Base-by-base conservation (phyloP, 2,113 vertebrate genomes). In the Clarias macrocephalus region DNA sequence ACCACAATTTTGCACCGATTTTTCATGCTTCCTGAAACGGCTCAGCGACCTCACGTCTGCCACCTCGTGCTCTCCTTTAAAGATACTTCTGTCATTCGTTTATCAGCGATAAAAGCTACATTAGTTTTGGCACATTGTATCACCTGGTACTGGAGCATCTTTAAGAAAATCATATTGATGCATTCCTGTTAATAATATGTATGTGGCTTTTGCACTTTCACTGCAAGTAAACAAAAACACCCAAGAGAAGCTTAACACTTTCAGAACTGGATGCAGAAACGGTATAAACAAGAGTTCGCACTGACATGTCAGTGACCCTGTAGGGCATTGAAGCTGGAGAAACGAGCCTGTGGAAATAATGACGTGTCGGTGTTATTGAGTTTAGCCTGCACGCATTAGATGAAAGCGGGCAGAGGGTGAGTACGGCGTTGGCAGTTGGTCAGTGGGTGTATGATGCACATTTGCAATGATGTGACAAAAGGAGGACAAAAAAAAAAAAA, bases 381-480 rank as follows among this genome's bases (percentile, higher is more conserved):
- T 90, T 85, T 56, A 28, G 83, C 72, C 86, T 65, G 66, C 52
- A 59, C 28, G 73, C 84, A 88, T 52, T 62, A 88, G 77, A 84
- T 82, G 68, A 88, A 84, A 82, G 82, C 85, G 18, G 60, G 11
- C 65, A 28, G 56, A 30, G 82, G 89, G 87, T 5, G 70, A 42
- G 11, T 7, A 62, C 15, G 3, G 80, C 13, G 8, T 63, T 62
- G 62, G 86, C 89, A 85, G 87, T 81, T 88, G 89, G 82, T 70
- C 84, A 57, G 89, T 88, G 68, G 89, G 89, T 73, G 87, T 82
- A 84, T 81, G 75, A 28, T 63, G 82, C 76, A 84, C 85, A 88
- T 88, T 89, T 85, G 73, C 80, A 87, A 23, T 57, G 80, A 87
- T 88, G 86, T 88, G 87, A 88, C 82, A 87, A 90, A 90, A 83